Evolutionary conservation across 2,113 vertebrate genomes (phyloP), one percentile per base, ranked within the genome.

Genomic region (Corythoichthys intestinalis): DNA sequence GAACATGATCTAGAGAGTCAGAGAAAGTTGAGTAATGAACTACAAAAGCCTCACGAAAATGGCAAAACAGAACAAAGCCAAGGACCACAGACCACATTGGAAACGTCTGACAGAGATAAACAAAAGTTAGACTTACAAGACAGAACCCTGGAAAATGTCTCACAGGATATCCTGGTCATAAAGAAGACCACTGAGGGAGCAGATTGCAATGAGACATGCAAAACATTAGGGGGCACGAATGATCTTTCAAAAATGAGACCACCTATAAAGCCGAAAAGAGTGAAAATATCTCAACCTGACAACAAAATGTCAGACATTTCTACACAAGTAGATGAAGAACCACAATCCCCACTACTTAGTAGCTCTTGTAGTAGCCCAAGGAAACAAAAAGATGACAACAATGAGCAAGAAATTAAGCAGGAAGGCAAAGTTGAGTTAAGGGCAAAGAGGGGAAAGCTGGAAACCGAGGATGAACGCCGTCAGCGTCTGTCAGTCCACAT

Each of bases 401-500:
- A n/a, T 0, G 48, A 73, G 57, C 57, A 35, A 70, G 54, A 60
- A 44, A 66, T 39, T 0, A 75, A 62, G 56, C 50, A 74, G 48
- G 71, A 78, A 54, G 70, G 61, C 44, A 83, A 84, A 71, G 91
- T 93, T 12, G 91, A 92, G 62, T 85, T 94, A 79, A 93, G 94
- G 85, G 86, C 90, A 81, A 94, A 91, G 76, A 95, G 92, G 87
- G 60, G 48, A 6, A 81, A 71, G 65, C 74, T 57, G 1, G 95
- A 97, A 87, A 94, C 93, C 0, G 95, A 95, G 77, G 90, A 92
- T 0, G 94, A 95, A 62, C 88, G 92, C 67, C 75, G 91, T 37
- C 93, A 94, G 84, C 92, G 94, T 41, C 75, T 97, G 75, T 97
- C 95, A 0, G 78, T 95, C 44, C 95, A 95, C 86, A 95, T 94